Evolutionary conservation across 1,140 invertebrate genomes (phyloP).

Genomic region (Drosophila varians): DNA sequence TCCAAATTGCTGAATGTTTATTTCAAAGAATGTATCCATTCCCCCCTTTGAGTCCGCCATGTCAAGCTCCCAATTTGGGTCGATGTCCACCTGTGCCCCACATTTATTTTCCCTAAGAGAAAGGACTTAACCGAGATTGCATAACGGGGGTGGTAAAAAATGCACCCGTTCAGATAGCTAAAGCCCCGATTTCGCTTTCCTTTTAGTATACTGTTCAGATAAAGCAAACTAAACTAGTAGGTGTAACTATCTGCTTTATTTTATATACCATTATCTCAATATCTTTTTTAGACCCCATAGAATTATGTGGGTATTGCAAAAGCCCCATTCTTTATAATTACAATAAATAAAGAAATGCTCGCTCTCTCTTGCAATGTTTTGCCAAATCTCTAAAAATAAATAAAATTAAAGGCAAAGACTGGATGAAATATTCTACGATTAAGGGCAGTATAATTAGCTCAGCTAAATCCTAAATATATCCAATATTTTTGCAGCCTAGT

Average conservation of each 20-base stretch:
- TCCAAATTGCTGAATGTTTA: not conserved
- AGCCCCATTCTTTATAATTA: no score
- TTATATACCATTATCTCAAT: no score
- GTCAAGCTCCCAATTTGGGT: slow-evolving; percentile 4
- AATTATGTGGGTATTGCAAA: no score
- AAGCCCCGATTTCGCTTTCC: not conserved
- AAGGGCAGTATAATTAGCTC: slow-evolving; percentile 20
- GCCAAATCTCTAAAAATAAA: slow-evolving; percentile 22
- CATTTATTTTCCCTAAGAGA: slow-evolving; percentile 5
- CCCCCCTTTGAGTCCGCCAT: no score
- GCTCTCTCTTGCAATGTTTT: not conserved
- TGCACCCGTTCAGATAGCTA: not conserved
- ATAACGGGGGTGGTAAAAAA: slow-evolving; percentile 3
- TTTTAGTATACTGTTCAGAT: not conserved
- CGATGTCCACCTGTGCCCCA: slow-evolving; percentile 4
- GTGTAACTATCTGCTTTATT: no score
- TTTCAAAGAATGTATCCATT: no score
- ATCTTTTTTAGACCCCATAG: no score
- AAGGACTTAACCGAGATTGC: slow-evolving; percentile 25
- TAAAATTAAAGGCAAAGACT: slow-evolving; percentile 7
- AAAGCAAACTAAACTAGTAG: no score
- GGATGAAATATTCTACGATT: not conserved
- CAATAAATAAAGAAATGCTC: no score
- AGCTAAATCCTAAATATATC: slow-evolving; percentile 14
- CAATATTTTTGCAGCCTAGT: no score